Evolutionary conservation across 1,140 invertebrate genomes (phyloP).

Genomic region (Diachasmimorpha longicaudata): DNA sequence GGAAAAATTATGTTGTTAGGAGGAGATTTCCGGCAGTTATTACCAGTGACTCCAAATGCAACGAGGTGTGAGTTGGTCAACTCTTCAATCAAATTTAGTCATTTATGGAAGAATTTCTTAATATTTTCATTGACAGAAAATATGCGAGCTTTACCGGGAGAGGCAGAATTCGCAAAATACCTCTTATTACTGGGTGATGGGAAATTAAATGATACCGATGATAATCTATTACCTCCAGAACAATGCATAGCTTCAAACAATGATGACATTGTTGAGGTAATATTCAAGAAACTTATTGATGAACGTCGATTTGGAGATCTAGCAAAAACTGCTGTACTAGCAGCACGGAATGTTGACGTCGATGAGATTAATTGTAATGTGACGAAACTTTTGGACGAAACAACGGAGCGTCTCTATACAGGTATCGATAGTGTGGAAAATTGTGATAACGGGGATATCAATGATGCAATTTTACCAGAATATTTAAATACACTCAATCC

Average conservation of each 20-base stretch:
- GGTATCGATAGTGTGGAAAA: constrained; percentile 19
- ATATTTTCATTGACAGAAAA: constrained; percentile 28
- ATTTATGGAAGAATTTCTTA: constrained; percentile 24
- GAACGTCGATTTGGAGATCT: background rate
- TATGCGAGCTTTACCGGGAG: constrained; percentile 18
- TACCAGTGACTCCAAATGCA: background rate
- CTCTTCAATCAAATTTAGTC: constrained; percentile 28
- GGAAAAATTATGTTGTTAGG: constrained; percentile 1
- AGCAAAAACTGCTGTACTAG: constrained; percentile 23
- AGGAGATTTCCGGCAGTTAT: background rate
- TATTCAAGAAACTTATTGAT: background rate
- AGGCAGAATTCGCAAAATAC: constrained; percentile 23
- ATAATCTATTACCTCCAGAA: constrained; percentile 16
- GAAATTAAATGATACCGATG: constrained; percentile 17
- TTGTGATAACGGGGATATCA: constrained; percentile 14
- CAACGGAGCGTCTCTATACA: constrained; percentile 13
- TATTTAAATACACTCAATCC: constrained; percentile 35
- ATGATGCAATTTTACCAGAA: constrained; percentile 25
- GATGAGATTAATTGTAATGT: constrained; percentile 36
- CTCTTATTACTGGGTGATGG: constrained; percentile 28
- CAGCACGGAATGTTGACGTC: constrained; percentile 30
- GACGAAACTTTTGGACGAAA: constrained; percentile 17
- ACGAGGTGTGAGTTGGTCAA: constrained; percentile 24
- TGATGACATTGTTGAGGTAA: constrained; percentile 8
- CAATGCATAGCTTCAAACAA: background rate